Base-by-base conservation (phyloP, 2,113 vertebrate genomes). In the Tringa solitaria region DNA sequence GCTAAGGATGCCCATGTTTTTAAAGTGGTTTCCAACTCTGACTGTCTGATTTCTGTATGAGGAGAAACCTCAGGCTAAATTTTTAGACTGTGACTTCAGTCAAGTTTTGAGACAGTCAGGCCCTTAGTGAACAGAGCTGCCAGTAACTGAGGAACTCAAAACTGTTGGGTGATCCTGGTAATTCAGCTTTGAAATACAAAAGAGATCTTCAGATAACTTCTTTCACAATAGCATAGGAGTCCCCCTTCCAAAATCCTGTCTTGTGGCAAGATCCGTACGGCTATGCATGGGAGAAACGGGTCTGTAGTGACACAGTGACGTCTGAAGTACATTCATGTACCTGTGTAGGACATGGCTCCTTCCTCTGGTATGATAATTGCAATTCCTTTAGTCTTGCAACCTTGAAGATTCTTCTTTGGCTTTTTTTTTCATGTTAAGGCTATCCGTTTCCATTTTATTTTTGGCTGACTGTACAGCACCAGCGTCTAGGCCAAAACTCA, bases 401-500 rank as follows among this genome's bases (percentile, higher is more conserved):
- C 27, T 87, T 21, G 3, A 57, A 51, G 56, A 50, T 5, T 33
- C 32, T 84, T 75, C 20, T 17, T 70, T 89, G 53, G 57, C 23
- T 64, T 69, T 33, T 64, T 33, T 64, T 51, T 8, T 51, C 22
- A 5, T 6, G 1, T 27, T 81, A 41, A 81, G 33, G 48, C 41
- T 41, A 48, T 9, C 22, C 5, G 51, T 14, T 80, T 83, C 17
- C 4, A 23, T 21, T 89, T 83, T 18, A 65, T n/a, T 76, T 80
- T 37, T 93, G 86, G 23, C 50, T 50, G 72, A 70, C 33, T 54
- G 65, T 39, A 30, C 61, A 46, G 53, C 37, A 27, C 50, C 32
- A 28, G 78, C 51, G 30, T 41, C 69, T 76, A 94, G 93, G 96
- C 93, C 87, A 88, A 95, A 87, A 79, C 81, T 95, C 8, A 56